phyloP scores from a whole-genome alignment of 2,113 vertebrate species.

The Etia nguti region DNA sequence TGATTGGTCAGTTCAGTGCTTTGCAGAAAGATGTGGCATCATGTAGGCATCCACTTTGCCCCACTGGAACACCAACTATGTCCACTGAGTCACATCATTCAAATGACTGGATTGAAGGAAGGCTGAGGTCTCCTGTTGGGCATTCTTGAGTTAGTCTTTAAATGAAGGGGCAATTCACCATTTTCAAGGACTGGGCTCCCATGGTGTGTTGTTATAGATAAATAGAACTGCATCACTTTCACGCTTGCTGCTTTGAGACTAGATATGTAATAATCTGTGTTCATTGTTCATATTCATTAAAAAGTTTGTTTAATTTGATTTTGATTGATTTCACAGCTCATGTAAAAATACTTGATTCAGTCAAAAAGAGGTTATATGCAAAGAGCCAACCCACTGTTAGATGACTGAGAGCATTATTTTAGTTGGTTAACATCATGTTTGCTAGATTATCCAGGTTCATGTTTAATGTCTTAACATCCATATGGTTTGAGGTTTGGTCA shows the following conservation, averaged over 20 bases:
- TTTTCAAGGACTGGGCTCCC: not conserved
- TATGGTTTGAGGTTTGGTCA: not conserved
- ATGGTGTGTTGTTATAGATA: not conserved
- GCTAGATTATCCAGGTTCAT: not conserved
- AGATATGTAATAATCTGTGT: not conserved
- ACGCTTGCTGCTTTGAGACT: not conserved
- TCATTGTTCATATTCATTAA: not conserved
- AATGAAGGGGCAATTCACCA: not conserved
- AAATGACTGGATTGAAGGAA: not conserved
- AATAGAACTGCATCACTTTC: not conserved
- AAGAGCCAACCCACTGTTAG: not conserved
- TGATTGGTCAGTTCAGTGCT: not conserved
- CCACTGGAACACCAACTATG: not conserved
- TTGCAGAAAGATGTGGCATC: not conserved
- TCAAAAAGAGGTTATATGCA: not conserved
- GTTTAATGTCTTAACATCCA: not conserved
- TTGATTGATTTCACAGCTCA: not conserved
- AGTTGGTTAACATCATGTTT: not conserved
- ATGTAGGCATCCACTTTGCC: not conserved
- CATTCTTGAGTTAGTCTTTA: not conserved
- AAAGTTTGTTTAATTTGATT: not conserved
- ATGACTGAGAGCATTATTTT: not conserved
- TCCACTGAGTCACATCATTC: not conserved
- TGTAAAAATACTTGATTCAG: not conserved
- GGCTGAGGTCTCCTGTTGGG: not conserved